Conservation (phyloP, 2,888 invertebrate genomes). For the Nomada ferruginata region DNA sequence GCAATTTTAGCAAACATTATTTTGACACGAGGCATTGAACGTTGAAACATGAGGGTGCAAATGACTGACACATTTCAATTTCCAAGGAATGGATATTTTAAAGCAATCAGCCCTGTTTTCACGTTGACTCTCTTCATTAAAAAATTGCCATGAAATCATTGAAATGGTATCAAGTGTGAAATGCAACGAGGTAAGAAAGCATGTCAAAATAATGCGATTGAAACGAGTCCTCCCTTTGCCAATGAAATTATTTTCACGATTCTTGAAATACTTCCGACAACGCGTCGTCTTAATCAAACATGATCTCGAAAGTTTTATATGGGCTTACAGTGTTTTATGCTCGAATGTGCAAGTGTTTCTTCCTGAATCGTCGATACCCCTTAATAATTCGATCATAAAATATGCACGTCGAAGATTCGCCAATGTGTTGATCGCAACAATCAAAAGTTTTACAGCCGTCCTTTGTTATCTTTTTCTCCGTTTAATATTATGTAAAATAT, state of each 20-base stretch:
- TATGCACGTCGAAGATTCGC: conserved; percentile 19
- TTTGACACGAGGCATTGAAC: conserved; percentile 34
- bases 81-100: background rate
- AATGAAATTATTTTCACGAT: background rate
- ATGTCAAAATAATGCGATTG: conserved; percentile 54
- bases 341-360: conserved; percentile 10
- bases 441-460: conserved; percentile 48
- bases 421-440: conserved; percentile 26
- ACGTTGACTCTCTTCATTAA: background rate
- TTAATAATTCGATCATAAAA: conserved; percentile 23
- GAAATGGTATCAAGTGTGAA: conserved; percentile 1
- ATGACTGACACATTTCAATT: conserved; percentile 56
- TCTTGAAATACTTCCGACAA: conserved; percentile 5
- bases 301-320: conserved; percentile 53
- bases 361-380: background rate
- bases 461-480: background rate
- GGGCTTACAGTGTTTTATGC: conserved; percentile 48
- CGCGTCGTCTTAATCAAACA: background rate
- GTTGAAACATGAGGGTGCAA: conserved; percentile 64
- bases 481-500: conserved; percentile 51
- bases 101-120: background rate
- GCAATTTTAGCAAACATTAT: conserved; percentile 35
- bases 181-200: background rate
- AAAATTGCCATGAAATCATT: background rate
- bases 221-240: background rate